A percentile compares a stretch with the other conserved stretches of the same genome.
phyloP scores from a whole-genome alignment of 2,888 invertebrate genomes.

The Hedychridium roseum region DNA sequence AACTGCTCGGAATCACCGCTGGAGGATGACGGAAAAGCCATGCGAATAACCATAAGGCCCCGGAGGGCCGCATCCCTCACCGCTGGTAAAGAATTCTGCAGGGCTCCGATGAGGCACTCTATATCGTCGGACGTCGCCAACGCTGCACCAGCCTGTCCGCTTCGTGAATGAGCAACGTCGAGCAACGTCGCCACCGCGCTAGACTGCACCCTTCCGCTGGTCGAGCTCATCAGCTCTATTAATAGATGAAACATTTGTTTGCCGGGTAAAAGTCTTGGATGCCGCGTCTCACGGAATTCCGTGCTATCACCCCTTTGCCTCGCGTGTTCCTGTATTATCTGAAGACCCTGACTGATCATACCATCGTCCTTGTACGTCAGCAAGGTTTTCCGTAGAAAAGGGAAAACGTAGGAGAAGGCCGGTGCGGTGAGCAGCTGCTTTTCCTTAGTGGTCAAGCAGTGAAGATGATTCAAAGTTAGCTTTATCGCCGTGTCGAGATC shows the following conservation, averaged over 20 bases:
- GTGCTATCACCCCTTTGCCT: constrained; percentile 67
- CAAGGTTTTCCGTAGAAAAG: constrained; percentile 74
- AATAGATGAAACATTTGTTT: constrained; percentile 83
- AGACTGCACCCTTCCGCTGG: constrained; percentile 77
- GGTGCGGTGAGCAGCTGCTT: constrained; percentile 71
- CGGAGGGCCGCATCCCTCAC: constrained; percentile 84
- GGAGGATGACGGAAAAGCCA: constrained; percentile 71
- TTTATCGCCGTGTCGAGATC: constrained; percentile 70
- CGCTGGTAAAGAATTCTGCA: constrained; percentile 75
- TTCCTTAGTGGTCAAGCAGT: constrained; percentile 65
- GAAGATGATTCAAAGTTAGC: constrained; percentile 71
- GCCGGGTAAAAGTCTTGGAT: constrained; percentile 82
- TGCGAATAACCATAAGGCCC: constrained; percentile 72
- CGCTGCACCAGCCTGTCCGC: constrained; percentile 73
- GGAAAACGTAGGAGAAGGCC: constrained; percentile 85
- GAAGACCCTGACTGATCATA: constrained; percentile 70
- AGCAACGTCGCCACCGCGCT: constrained; percentile 82
- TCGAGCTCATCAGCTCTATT: constrained; percentile 77
- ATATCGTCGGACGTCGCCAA: constrained; percentile 76
- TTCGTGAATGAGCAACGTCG: constrained; percentile 80
- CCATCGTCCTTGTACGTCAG: constrained; percentile 66
- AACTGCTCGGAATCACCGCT: constrained; percentile 69
- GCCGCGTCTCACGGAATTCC: constrained; percentile 67
- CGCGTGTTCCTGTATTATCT: constrained; percentile 78
- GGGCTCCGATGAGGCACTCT: constrained; percentile 73